These are phyloP conservation scores for Chirona hameri DNA, from an alignment of 2,888 invertebrate genomes.

Conservation along the genomic window DNA sequence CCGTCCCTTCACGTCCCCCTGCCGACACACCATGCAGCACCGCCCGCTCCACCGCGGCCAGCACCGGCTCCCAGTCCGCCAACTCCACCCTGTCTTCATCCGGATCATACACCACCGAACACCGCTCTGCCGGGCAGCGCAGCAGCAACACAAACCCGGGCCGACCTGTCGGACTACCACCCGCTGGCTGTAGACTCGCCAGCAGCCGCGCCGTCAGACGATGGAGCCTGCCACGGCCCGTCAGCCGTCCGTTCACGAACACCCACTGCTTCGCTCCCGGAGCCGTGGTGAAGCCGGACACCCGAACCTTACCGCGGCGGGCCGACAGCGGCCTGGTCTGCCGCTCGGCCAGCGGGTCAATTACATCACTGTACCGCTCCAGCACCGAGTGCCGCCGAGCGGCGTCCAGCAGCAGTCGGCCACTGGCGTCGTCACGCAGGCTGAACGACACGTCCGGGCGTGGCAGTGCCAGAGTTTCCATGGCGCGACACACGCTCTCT, in stretches of 20 bases:
- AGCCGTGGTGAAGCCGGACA: not conserved
- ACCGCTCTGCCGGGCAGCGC: not conserved
- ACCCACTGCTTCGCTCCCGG: not conserved
- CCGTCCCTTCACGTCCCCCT: not conserved
- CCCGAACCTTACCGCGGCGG: constrained; percentile 46
- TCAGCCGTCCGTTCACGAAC: not conserved
- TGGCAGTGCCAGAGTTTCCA: constrained; percentile 63
- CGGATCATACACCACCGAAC: not conserved
- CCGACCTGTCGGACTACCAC: not conserved
- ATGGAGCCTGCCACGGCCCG: not conserved
- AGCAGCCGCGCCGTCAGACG: not conserved
- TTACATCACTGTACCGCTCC: constrained; percentile 53
- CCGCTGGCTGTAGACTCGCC: not conserved
- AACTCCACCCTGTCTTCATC: not conserved
- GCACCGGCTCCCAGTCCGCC: not conserved
- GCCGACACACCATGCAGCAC: not conserved
- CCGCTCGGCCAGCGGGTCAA: constrained; percentile 48
- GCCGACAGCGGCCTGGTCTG: constrained; percentile 48
- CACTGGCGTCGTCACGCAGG: constrained; percentile 61
- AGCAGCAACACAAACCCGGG: not conserved
- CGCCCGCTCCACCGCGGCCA: not conserved
- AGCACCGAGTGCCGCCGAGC: constrained; percentile 56
- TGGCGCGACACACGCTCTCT: constrained; percentile 54
- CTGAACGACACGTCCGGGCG: constrained; percentile 62
- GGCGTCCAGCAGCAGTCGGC: constrained; percentile 58